Percentiles rank a stretch among this genome's conserved stretches.
These are phyloP conservation scores for Aythya baeri DNA, from an alignment of 2,113 vertebrate genomes.

Conservation along the genomic window DNA sequence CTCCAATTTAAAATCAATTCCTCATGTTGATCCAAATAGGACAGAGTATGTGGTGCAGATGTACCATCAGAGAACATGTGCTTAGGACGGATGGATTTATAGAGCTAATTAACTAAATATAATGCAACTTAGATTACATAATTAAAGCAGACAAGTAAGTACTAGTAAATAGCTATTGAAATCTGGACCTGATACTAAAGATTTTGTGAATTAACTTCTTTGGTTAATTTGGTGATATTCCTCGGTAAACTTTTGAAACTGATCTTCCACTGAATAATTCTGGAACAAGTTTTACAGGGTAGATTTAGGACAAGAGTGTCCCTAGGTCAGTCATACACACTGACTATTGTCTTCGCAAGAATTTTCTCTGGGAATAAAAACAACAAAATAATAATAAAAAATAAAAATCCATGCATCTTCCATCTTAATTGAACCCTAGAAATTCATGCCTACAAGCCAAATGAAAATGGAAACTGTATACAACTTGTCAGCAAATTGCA, in stretches of 20 bases:
- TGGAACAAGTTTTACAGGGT: not conserved
- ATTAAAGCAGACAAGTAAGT: not conserved
- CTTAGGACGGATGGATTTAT: not conserved
- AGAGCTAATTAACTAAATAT: not conserved
- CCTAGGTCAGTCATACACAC: not conserved
- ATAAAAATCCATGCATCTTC: not conserved
- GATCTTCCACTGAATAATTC: not conserved
- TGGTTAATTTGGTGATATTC: not conserved
- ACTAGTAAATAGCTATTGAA: not conserved
- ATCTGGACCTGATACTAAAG: not conserved
- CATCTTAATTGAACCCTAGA: not conserved
- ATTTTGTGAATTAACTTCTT: not conserved
- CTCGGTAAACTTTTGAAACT: not conserved
- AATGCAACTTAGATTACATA: not conserved
- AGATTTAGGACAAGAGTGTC: not conserved
- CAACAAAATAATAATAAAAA: not conserved
- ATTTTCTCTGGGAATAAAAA: not conserved
- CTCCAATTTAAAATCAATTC: not conserved
- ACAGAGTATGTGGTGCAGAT: not conserved
- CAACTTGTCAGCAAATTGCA: constrained; percentile 10
- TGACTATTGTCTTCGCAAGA: not conserved
- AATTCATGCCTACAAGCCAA: not conserved
- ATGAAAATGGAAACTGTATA: constrained; percentile 4
- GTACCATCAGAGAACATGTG: accelerated
- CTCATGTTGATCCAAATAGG: not conserved